phyloP scores from a whole-genome alignment of 2,888 invertebrate species.

The Euphydryas editha region DNA sequence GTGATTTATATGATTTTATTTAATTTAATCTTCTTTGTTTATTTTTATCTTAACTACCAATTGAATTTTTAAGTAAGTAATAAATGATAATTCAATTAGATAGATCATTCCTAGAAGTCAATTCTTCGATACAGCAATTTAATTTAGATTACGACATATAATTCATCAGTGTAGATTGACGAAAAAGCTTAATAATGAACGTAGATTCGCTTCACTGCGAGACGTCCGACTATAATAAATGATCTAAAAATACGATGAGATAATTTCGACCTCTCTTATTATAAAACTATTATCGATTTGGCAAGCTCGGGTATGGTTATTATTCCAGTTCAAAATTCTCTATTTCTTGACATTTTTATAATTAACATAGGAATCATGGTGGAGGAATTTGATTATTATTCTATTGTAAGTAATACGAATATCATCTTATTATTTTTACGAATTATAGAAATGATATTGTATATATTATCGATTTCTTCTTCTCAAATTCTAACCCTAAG shows the following conservation, averaged over 20 bases:
- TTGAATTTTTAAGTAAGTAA: not conserved
- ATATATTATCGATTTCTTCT: too few relatives aligned
- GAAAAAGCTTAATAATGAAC: conserved; percentile 40
- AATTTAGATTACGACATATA: not conserved
- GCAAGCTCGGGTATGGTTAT: conserved; percentile 64
- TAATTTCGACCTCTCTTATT: conserved; percentile 62
- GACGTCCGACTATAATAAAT: conserved; percentile 71
- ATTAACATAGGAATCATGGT: conserved; percentile 19
- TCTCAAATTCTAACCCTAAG: too few relatives aligned
- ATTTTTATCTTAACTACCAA: not conserved
- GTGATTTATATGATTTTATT: too few relatives aligned
- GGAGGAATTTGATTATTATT: conserved; percentile 4
- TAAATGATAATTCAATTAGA: too few relatives aligned
- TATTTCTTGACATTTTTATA: conserved; percentile 27
- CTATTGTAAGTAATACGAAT: not conserved
- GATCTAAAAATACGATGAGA: conserved; percentile 66
- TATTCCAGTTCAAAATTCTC: conserved; percentile 36
- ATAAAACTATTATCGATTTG: conserved; percentile 79
- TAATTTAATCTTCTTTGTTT: not conserved
- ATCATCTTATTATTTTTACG: not conserved
- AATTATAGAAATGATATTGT: not conserved
- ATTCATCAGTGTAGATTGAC: conserved; percentile 23
- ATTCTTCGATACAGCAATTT: conserved; percentile 2
- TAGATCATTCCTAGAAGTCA: too few relatives aligned
- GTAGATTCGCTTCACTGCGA: conserved; percentile 70